Evolutionary conservation across 1,140 invertebrate species (phyloP), one percentile per base, ranked within the genome.

Genomic region (Capitella teleta): DNA sequence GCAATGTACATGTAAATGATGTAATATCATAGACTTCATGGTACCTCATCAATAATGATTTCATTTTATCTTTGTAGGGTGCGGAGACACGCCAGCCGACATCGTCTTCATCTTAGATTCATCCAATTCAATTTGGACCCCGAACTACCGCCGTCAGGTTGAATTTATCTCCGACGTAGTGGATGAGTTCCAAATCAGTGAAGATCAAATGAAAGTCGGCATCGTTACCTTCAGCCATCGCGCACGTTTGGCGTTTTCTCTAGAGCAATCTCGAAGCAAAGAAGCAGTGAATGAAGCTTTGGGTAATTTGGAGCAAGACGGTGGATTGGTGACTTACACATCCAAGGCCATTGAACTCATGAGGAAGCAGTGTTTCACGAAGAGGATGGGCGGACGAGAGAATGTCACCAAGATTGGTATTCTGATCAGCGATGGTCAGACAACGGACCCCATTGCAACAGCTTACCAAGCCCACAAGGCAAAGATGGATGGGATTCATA

Each of bases 41-140:
- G n/a, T n/a, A n/a, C n/a, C n/a, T n/a, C n/a, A n/a, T n/a, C n/a
- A n/a, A n/a, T n/a, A n/a, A n/a, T n/a, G n/a, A n/a, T n/a, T n/a
- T n/a, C n/a, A n/a, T n/a, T n/a, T n/a, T n/a, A n/a, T n/a, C n/a
- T n/a, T n/a, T n/a, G n/a, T n/a, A n/a, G n/a, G n/a, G n/a, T 23
- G 21, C 42, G 21, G 42, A 23, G 44, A 37, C 6, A 58, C 52
- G 21, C 53, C 51, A 8, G 60, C 63, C 10, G 61, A 65, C 41
- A 58, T 65, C 1, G 58, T 65, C 8, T 61, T 65, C 48, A 41
- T 60, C 12, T 32, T 65, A 1, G 61, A 65, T 40, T 51, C 55
- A 3, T 63, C 61, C 3, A 57, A 53, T 28, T 62, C 60, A 46
- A 62, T 62, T 18, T 58, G 55, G 51, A 26, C 30, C 12, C 28